Percentiles rank a stretch among this genome's conserved stretches.
Evolutionary conservation across 1,140 invertebrate genomes (phyloP).

Genomic region (Papilio helenus): DNA sequence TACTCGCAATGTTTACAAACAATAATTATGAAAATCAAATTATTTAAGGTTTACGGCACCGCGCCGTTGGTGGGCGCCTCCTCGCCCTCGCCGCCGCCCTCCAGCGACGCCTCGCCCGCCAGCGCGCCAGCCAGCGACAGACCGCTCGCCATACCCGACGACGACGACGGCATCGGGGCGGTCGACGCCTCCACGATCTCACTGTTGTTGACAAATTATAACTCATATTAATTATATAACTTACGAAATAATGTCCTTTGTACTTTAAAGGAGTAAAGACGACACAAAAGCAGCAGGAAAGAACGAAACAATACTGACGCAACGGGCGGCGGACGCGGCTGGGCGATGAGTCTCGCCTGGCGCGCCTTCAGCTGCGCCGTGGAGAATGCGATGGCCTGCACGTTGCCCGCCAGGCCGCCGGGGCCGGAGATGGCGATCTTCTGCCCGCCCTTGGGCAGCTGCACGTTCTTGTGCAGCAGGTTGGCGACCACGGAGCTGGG

Average conservation of each 20-base stretch:
- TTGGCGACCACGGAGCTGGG: conserved; percentile 69
- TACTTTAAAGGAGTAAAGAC: not conserved
- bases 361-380: conserved; percentile 65
- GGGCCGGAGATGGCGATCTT: conserved; percentile 66
- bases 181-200: conserved; percentile 62
- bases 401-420: conserved; percentile 58
- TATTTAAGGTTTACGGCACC: too few relatives aligned
- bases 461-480: conserved; percentile 68
- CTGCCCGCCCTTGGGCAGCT: conserved; percentile 57
- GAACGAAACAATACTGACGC: conserved; percentile 53
- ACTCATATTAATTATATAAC: not conserved
- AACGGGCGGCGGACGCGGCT: conserved; percentile 54
- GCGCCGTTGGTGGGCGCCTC: conserved; percentile 54
- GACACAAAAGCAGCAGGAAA: not conserved
- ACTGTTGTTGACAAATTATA: conserved; percentile 46
- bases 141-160: conserved; percentile 41
- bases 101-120: conserved; percentile 3
- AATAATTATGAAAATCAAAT: too few relatives aligned
- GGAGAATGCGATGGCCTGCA: conserved; percentile 71
- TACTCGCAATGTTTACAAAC: too few relatives aligned
- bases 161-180: conserved; percentile 44
- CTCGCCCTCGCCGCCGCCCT: conserved; percentile 41
- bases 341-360: conserved; percentile 62
- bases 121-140: not conserved
- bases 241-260: not conserved